Evolutionary conservation across 2,797 vertebrate species (phyloP).

Genomic region (Hippopotamyrus pictus): DNA sequence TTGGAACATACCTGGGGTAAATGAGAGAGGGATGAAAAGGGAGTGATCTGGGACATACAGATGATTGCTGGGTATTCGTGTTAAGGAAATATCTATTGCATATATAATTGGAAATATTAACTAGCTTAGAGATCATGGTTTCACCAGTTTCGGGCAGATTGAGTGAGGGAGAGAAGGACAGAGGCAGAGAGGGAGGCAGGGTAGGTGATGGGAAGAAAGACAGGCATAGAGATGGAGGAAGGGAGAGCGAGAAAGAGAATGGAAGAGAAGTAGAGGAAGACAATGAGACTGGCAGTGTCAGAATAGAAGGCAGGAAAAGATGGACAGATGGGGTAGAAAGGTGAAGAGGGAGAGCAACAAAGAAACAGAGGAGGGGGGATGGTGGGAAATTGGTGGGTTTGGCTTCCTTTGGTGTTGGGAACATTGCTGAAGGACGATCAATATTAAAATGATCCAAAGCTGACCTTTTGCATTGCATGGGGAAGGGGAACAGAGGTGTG

Average conservation of each 20-base stretch:
- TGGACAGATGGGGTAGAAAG: neutral
- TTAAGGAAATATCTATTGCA: neutral
- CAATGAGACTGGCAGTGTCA: neutral
- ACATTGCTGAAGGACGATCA: conserved; percentile 4
- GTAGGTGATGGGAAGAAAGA: neutral
- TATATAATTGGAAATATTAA: neutral
- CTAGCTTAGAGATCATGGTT: neutral
- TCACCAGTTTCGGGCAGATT: neutral
- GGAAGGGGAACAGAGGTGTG: neutral
- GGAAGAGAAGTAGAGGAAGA: neutral
- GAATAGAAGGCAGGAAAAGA: neutral
- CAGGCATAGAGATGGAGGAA: neutral
- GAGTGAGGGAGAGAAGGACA: neutral
- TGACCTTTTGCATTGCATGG: conserved; percentile 35
- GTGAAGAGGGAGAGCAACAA: neutral
- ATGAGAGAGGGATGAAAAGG: neutral
- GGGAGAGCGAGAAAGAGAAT: neutral
- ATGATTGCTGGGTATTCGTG: neutral
- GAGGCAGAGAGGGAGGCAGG: neutral
- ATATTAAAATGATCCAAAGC: conserved; percentile 29
- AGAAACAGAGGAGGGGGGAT: neutral
- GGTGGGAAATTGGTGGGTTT: neutral
- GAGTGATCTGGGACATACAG: neutral
- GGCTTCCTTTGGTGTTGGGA: neutral
- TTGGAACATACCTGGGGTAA: neutral